Percentiles rank a stretch among this genome's conserved stretches.
Conservation (phyloP, 2,113 vertebrate genomes). For the Pachyramphus minor region DNA sequence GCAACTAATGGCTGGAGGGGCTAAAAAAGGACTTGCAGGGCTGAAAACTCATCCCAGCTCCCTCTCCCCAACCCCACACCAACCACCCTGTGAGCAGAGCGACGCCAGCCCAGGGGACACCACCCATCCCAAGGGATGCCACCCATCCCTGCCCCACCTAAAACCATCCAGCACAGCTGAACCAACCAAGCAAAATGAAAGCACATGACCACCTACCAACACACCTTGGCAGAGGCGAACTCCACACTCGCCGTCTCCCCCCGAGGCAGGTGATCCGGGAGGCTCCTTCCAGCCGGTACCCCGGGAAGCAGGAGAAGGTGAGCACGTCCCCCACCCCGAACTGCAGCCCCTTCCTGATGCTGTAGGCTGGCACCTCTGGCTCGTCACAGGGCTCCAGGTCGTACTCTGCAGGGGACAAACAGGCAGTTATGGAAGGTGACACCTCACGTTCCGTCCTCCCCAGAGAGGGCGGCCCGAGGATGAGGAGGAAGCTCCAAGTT, state of each 20-base stretch:
- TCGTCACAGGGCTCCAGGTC: slow-evolving; percentile 96
- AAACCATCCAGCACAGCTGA: neutral
- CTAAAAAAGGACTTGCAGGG: neutral
- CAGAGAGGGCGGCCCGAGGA: fast-evolving
- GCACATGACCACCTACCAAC: slow-evolving; percentile 99
- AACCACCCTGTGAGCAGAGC: fast-evolving
- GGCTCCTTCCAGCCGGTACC: slow-evolving; percentile 94
- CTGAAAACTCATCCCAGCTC: neutral
- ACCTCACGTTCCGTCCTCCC: fast-evolving
- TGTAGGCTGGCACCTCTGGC: slow-evolving; percentile 90
- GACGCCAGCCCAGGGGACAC: neutral
- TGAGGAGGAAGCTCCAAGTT: neutral
- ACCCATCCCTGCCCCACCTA: neutral
- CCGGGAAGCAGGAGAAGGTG: slow-evolving; percentile 95
- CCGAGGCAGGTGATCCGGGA: slow-evolving; percentile 93
- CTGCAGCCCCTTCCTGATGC: slow-evolving; percentile 91
- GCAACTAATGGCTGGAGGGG: neutral
- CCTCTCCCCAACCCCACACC: neutral
- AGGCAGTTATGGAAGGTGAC: fast-evolving
- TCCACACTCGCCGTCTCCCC: slow-evolving; percentile 97
- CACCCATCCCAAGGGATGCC: neutral
- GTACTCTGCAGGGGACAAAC: slow-evolving; percentile 77
- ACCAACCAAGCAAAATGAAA: slow-evolving; percentile 87
- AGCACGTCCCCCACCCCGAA: slow-evolving; percentile 91
- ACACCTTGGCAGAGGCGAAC: slow-evolving; percentile 99